Evolutionary conservation across 2,113 vertebrate species (phyloP).

Genomic region (Glaucomys volans): DNA sequence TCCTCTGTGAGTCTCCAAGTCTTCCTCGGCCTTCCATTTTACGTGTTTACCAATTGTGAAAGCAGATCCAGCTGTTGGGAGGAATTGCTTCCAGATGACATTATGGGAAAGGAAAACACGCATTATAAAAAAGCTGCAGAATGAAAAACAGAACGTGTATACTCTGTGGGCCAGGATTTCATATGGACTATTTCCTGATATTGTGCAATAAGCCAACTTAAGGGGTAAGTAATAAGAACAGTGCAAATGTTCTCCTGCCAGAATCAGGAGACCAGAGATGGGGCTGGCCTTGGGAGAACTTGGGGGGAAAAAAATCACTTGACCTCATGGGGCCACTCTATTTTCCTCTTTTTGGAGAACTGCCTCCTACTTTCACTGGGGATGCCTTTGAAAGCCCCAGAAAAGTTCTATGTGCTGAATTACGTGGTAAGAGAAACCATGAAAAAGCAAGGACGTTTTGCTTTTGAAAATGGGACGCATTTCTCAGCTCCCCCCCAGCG

Average conservation of each 20-base stretch:
- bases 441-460: conserved; percentile 33
- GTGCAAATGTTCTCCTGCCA: neutral
- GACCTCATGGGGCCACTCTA: conserved; percentile 47
- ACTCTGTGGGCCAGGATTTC: conserved; percentile 70
- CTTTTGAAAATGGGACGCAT: neutral
- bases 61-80: conserved; percentile 83
- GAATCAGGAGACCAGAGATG: conserved; percentile 28
- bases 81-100: conserved; percentile 85
- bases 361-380: neutral
- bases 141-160: conserved; percentile 78
- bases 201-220: conserved; percentile 73
- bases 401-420: neutral
- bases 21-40: conserved; percentile 74
- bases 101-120: conserved; percentile 83
- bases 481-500: neutral
- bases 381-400: neutral
- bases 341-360: neutral
- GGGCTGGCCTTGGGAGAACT: neutral
- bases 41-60: conserved; percentile 80
- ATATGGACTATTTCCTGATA: conserved; percentile 72
- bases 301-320: conserved; percentile 21
- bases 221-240: conserved; percentile 51
- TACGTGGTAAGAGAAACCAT: neutral
- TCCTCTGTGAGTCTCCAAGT: conserved; percentile 35
- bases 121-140: conserved; percentile 74